phyloP scores from a whole-genome alignment of 2,113 vertebrate genomes.

The Beaufortia kweichowensis region DNA sequence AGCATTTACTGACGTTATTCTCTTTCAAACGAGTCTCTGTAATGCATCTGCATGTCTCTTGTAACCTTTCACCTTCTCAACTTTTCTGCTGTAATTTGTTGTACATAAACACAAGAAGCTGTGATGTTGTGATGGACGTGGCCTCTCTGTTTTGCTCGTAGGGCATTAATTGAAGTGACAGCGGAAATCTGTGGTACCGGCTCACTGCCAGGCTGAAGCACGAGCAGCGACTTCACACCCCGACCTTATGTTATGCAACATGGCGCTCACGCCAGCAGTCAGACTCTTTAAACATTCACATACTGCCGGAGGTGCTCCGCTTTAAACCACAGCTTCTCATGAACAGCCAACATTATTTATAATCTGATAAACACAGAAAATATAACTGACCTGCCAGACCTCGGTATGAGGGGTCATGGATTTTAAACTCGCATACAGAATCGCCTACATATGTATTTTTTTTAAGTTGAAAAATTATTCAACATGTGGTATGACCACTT shows the following conservation, averaged over 20 bases:
- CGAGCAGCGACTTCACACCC: conserved; percentile 44
- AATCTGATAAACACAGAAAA: neutral
- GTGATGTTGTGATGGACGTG: conserved; percentile 34
- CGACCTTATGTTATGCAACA: conserved; percentile 32
- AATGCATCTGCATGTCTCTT: no score
- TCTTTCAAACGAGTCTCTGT: neutral
- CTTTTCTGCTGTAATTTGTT: no score
- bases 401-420: neutral
- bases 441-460: no score
- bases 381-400: neutral
- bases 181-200: conserved; percentile 57
- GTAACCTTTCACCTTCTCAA: no score
- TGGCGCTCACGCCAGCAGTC: conserved; percentile 8
- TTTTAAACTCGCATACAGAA: neutral
- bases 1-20: neutral
- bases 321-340: neutral
- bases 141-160: conserved; percentile 49
- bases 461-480: no score
- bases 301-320: neutral
- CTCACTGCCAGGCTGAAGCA: conserved; percentile 48
- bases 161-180: conserved; percentile 63
- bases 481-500: no score
- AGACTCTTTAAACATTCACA: neutral
- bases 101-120: neutral
- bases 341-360: neutral